Evolutionary conservation across 2,888 invertebrate genomes (phyloP).

Genomic region (Hydrotaea diabolus): DNA sequence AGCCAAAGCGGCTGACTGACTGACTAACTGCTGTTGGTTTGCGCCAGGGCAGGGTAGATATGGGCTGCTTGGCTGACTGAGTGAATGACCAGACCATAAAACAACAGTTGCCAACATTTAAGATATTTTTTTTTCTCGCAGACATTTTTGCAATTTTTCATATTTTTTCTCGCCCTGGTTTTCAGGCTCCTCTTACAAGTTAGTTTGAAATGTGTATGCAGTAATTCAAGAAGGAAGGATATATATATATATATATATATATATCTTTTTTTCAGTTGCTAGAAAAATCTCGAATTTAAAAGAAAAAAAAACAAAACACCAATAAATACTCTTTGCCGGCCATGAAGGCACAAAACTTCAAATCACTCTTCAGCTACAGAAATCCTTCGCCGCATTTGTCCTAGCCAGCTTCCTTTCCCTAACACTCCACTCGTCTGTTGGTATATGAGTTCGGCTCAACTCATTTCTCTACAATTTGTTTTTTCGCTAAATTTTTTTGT

Average conservation of each 20-base stretch:
- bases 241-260: too few relatives aligned
- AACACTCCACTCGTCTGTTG: too few relatives aligned
- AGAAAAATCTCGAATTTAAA: background rate
- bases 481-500: background rate
- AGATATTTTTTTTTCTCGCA: background rate
- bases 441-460: too few relatives aligned
- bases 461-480: conserved; percentile 8
- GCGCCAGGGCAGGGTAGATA: too few relatives aligned
- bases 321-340: background rate
- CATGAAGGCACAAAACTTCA: background rate
- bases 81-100: background rate
- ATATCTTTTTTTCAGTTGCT: too few relatives aligned
- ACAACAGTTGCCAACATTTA: conserved; percentile 18
- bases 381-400: background rate
- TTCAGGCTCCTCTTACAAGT: background rate
- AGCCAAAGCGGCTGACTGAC: background rate
- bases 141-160: conserved; percentile 11
- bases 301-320: background rate
- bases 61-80: background rate
- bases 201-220: background rate
- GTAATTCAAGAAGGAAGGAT: background rate
- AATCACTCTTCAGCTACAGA: background rate
- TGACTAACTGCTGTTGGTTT: too few relatives aligned
- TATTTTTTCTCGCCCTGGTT: background rate
- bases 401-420: too few relatives aligned